A percentile compares a stretch with the other conserved stretches of the same genome.
These are phyloP conservation scores for Synergus laeviventris DNA, from an alignment of 2,888 invertebrate species.

Conservation along the genomic window DNA sequence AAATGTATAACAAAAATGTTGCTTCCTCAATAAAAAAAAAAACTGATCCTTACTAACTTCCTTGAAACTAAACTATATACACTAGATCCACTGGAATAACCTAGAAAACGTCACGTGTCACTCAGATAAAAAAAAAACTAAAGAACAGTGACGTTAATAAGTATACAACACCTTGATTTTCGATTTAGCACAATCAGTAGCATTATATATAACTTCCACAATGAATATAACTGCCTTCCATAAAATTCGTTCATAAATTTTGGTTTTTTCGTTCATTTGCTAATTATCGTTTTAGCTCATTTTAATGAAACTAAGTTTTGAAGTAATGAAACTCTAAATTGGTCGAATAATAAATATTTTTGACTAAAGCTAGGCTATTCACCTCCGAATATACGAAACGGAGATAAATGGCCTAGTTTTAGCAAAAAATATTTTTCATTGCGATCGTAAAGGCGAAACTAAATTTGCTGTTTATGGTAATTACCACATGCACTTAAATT, in stretches of 20 bases:
- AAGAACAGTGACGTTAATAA: background rate
- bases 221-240: constrained; percentile 8
- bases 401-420: too few species aligned
- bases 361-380: too few species aligned
- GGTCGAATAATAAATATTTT: too few species aligned
- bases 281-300: background rate
- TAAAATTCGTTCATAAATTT: background rate
- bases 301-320: too few species aligned
- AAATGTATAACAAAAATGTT: background rate
- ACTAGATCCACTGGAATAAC: background rate
- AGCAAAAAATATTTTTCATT: background rate
- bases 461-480: too few species aligned
- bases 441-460: too few species aligned
- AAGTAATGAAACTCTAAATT: too few species aligned
- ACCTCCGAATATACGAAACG: too few species aligned
- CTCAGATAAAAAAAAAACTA: background rate
- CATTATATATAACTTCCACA: constrained; percentile 3
- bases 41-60: background rate
- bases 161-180: constrained; percentile 30
- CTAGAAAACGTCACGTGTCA: constrained; percentile 28
- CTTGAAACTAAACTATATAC: constrained; percentile 15
- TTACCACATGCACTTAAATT: too few species aligned
- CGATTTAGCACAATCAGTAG: constrained; percentile 29
- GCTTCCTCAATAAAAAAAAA: background rate
- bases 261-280: background rate